phyloP scores from a whole-genome alignment of 2,113 vertebrate species.

The Bubo bubo region DNA sequence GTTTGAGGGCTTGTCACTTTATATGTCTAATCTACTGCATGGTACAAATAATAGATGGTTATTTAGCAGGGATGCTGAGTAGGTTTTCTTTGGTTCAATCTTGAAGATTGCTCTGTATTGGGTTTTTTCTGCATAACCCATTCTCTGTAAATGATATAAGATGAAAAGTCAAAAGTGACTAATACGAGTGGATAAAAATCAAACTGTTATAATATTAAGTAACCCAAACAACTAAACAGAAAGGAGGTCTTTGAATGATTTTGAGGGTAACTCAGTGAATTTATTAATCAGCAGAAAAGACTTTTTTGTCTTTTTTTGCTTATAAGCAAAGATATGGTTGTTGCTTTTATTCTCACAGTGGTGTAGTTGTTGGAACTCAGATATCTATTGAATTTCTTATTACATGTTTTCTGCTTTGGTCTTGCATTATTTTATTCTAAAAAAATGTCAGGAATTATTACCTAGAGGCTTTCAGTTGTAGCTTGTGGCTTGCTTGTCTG shows the following conservation, averaged over 20 bases:
- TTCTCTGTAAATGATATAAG: not conserved
- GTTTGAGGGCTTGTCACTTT: not conserved
- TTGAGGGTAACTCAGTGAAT: not conserved
- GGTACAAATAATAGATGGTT: not conserved
- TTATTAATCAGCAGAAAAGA: not conserved
- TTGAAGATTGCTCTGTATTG: not conserved
- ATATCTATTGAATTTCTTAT: not conserved
- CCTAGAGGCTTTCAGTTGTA: not conserved
- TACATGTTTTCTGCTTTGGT: not conserved
- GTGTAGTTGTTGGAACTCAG: not conserved
- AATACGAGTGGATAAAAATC: not conserved
- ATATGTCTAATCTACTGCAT: not conserved
- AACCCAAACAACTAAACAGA: not conserved
- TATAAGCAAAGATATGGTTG: not conserved
- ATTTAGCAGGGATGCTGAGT: not conserved
- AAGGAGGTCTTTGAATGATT: not conserved
- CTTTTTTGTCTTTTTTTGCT: not conserved
- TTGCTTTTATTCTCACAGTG: not conserved
- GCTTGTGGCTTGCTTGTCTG: not conserved
- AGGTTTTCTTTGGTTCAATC: not conserved
- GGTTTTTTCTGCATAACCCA: accelerated
- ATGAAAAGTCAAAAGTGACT: not conserved
- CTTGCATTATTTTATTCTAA: not conserved
- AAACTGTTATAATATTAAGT: not conserved
- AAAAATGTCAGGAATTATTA: slow-evolving; percentile 49